Evolutionary conservation across 2,797 vertebrate species (phyloP).

Genomic region (Selene dorsalis): DNA sequence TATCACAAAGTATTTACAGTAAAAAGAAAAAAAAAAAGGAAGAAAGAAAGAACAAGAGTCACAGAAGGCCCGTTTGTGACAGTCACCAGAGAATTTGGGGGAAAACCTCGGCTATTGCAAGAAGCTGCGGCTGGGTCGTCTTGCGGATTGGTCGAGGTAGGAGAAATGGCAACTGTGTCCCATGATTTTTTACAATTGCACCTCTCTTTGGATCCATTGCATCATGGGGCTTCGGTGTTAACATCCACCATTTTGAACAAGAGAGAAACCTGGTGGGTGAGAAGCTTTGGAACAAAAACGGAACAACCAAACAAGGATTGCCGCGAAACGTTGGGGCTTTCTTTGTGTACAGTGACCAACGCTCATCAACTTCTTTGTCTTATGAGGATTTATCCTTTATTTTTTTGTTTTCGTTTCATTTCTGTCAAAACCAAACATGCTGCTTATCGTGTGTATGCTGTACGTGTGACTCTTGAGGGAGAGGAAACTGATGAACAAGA

Average conservation of each 20-base stretch:
- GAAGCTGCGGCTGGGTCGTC: conserved; percentile 28
- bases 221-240: conserved; percentile 56
- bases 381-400: conserved; percentile 57
- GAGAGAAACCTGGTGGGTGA: conserved; percentile 36
- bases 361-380: conserved; percentile 75
- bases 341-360: conserved; percentile 81
- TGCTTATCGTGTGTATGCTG: conserved; percentile 85
- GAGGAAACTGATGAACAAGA: conserved; percentile 65
- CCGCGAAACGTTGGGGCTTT: conserved; percentile 53
- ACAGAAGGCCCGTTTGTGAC: conserved; percentile 23
- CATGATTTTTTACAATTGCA: conserved; percentile 62
- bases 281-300: conserved; percentile 64
- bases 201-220: conserved; percentile 60
- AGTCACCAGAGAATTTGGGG: conserved; percentile 33
- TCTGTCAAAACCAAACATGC: conserved; percentile 85
- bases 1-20: conserved; percentile 34
- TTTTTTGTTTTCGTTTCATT: conserved; percentile 39
- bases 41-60: conserved; percentile 4
- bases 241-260: conserved; percentile 46
- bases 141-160: conserved; percentile 12
- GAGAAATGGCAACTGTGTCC: conserved; percentile 41
- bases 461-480: conserved; percentile 74
- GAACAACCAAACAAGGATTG: conserved; percentile 69
- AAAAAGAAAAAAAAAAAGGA: not conserved
- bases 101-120: conserved; percentile 18